Conservation (phyloP, 2,797 vertebrate species). For the Morelia viridis region DNA sequence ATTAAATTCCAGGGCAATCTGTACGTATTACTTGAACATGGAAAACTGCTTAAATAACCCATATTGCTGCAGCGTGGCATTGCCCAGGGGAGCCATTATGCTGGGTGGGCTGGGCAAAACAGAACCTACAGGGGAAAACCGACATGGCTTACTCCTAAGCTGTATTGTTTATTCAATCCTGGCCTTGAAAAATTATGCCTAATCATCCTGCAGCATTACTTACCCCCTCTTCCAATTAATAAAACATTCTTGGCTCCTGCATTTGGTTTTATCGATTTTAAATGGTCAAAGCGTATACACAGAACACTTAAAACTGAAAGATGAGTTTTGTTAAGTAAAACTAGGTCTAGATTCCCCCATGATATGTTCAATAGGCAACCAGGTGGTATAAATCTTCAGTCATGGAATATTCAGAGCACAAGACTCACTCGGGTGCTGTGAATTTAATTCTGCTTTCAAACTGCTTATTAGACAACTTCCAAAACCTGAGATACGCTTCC, state of each 20-base stretch:
- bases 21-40: background rate
- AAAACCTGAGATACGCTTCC: constrained; percentile 37
- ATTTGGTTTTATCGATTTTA: constrained; percentile 32
- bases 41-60: background rate
- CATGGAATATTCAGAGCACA: constrained; percentile 39
- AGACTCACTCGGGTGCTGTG: constrained; percentile 34
- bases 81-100: background rate
- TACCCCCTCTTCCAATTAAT: constrained; percentile 18
- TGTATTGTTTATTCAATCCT: constrained; percentile 12
- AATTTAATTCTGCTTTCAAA: constrained; percentile 48
- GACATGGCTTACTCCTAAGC: background rate
- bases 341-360: constrained; percentile 19
- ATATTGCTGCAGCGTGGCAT: background rate
- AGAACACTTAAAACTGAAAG: constrained; percentile 28
- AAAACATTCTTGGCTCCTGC: background rate
- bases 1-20: constrained; percentile 2
- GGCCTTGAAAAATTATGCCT: constrained; percentile 24
- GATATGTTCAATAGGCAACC: constrained; percentile 40
- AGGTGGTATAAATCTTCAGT: constrained; percentile 35
- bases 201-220: background rate
- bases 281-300: background rate
- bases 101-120: background rate
- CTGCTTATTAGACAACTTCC: constrained; percentile 49
- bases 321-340: constrained; percentile 46
- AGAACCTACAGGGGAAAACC: no score